Evolutionary conservation across 2,888 invertebrate genomes (phyloP).

Genomic region (Sesamia inferens): DNA sequence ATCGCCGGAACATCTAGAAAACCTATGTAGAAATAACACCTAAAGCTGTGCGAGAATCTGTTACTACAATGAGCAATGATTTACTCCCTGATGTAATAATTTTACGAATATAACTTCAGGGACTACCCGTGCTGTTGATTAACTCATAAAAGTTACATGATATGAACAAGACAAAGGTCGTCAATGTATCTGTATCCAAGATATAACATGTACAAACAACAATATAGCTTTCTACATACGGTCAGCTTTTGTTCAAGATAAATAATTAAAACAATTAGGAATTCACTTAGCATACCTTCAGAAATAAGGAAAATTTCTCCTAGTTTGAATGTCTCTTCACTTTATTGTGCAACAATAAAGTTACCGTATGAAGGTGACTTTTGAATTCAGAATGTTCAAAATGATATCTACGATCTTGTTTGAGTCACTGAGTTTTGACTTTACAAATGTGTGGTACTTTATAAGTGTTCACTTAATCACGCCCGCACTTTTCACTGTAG

Average conservation of each 20-base stretch:
- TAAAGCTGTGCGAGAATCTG: slow-evolving; percentile 5
- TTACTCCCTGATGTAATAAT: slow-evolving; percentile 42
- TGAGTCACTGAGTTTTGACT: background rate
- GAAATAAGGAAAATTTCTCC: background rate
- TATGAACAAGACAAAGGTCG: slow-evolving; percentile 6
- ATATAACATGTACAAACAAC: too few species aligned
- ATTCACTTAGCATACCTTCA: background rate
- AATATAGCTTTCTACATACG: background rate
- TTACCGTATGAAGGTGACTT: background rate
- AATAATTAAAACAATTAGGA: background rate
- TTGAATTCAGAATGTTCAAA: background rate
- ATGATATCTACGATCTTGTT: background rate
- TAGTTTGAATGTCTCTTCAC: background rate
- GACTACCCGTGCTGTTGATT: slow-evolving; percentile 22
- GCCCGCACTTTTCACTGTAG: too few species aligned
- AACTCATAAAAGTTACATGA: slow-evolving; percentile 11
- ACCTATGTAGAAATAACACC: background rate
- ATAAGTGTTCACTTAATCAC: too few species aligned
- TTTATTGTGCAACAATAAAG: too few species aligned
- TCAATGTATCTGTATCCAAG: background rate
- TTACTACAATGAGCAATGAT: background rate
- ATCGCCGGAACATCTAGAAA: too few species aligned
- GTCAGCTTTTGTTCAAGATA: background rate
- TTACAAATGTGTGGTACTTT: background rate
- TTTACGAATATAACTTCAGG: slow-evolving; percentile 28